These are phyloP conservation scores for Cynopterus sphinx DNA, from an alignment of 2,797 vertebrate species.

Conservation along the genomic window DNA sequence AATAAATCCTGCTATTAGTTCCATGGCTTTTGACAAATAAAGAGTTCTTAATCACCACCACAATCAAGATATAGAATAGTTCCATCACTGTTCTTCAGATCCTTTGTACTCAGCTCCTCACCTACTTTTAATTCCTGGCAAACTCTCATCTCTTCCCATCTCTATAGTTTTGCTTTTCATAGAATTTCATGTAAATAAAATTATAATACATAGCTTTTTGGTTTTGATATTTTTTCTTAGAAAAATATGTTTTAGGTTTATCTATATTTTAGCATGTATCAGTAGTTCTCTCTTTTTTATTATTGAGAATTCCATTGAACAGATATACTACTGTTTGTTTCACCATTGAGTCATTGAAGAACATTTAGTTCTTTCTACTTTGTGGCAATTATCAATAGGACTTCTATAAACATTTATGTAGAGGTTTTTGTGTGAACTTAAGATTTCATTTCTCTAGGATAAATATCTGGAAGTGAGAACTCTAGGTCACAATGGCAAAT, in stretches of 20 bases:
- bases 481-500: neutral
- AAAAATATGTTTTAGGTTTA: neutral
- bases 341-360: neutral
- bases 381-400: neutral
- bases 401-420: neutral
- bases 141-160: neutral
- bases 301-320: neutral
- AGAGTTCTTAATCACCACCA: neutral
- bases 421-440: neutral
- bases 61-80: neutral
- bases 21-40: neutral
- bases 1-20: neutral
- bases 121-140: neutral
- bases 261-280: neutral
- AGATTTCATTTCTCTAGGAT: neutral
- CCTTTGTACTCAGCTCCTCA: neutral
- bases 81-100: accelerated
- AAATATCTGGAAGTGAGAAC: neutral
- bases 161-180: neutral
- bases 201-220: neutral
- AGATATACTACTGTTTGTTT: neutral
- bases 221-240: neutral
- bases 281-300: neutral
- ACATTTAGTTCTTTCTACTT: neutral
- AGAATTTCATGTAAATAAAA: neutral